A percentile compares a stretch with the other conserved stretches of the same genome.
These are phyloP conservation scores for Arctopsyche grandis DNA, from an alignment of 1,140 invertebrate genomes.

Conservation along the genomic window DNA sequence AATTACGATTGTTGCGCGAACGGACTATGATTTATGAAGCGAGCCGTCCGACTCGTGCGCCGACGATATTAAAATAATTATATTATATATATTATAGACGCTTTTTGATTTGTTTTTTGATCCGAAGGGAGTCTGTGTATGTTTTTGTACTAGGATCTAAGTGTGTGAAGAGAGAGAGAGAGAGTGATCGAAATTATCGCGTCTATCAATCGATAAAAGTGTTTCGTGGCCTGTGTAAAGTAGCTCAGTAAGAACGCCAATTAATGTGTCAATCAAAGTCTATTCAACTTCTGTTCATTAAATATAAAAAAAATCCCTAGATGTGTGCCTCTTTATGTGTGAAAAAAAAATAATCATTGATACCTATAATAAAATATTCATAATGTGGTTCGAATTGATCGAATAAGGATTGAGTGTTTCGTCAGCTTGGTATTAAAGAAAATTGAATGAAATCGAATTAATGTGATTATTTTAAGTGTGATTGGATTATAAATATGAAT, in stretches of 20 bases:
- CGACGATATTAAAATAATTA: conserved; percentile 7
- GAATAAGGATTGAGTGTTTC: too few species aligned
- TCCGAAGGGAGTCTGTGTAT: not conserved
- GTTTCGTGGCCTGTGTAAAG: conserved; percentile 2
- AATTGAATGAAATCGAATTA: too few species aligned
- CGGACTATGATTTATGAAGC: conserved; percentile 23
- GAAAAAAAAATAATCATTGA: not conserved
- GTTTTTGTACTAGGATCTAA: too few species aligned
- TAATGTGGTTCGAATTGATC: not conserved
- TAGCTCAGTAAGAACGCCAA: conserved; percentile 27
- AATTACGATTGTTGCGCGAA: conserved; percentile 21
- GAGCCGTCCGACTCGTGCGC: not conserved
- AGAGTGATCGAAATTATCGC: too few species aligned
- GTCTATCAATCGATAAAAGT: too few species aligned
- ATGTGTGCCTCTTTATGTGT: not conserved
- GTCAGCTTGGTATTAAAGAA: too few species aligned
- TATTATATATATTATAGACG: not conserved
- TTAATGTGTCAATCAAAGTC: conserved; percentile 38
- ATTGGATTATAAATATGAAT: too few species aligned
- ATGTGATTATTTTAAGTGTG: too few species aligned
- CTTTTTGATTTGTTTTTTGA: not conserved
- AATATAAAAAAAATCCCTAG: not conserved
- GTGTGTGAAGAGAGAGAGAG: too few species aligned
- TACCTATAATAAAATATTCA: not conserved
- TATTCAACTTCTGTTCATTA: conserved; percentile 24